Conservation (phyloP, 1,140 invertebrate genomes). For the Pomacea maculata region DNA sequence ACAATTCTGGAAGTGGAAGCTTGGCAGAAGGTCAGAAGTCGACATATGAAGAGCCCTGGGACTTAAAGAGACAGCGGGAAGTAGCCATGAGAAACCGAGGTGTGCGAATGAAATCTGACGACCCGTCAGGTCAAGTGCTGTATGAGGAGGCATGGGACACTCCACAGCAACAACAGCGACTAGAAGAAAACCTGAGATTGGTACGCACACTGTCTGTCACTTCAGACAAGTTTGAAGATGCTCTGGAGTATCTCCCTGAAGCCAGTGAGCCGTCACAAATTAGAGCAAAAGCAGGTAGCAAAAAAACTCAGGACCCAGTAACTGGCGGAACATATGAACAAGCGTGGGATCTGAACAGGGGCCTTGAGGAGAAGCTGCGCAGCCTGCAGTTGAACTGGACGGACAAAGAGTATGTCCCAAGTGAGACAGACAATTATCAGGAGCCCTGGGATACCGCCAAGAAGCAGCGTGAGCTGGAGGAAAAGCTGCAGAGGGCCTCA, state of each 20-base stretch:
- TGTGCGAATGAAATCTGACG: no score
- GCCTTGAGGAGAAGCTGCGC: conserved; percentile 10
- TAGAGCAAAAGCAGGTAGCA: conserved; percentile 4
- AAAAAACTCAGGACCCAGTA: conserved; percentile 3
- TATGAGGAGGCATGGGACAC: conserved; percentile 31
- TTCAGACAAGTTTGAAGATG: conserved; percentile 22
- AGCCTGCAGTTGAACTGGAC: conserved; percentile 9
- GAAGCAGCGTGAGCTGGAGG: conserved; percentile 44
- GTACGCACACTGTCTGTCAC: conserved; percentile 14
- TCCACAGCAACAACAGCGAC: conserved; percentile 9
- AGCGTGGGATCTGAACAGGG: conserved; percentile 37
- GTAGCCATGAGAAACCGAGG: no score
- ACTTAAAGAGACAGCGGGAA: conserved; percentile 23
- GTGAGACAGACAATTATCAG: conserved; percentile 35
- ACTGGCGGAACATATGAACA: conserved; percentile 35
- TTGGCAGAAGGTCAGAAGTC: not conserved
- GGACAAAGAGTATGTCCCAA: not conserved
- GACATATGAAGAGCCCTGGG: conserved; percentile 43
- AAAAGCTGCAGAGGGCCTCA: conserved; percentile 34
- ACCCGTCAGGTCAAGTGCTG: conserved; percentile 11
- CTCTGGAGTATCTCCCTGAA: conserved; percentile 18
- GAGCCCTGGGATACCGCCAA: conserved; percentile 48
- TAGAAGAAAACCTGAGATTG: conserved; percentile 17
- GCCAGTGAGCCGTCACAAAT: not conserved
- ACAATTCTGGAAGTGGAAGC: no score